Evolutionary conservation across 2,113 vertebrate species (phyloP), one percentile per base, ranked within the genome.

Genomic region (Drymodes brunneopygia): DNA sequence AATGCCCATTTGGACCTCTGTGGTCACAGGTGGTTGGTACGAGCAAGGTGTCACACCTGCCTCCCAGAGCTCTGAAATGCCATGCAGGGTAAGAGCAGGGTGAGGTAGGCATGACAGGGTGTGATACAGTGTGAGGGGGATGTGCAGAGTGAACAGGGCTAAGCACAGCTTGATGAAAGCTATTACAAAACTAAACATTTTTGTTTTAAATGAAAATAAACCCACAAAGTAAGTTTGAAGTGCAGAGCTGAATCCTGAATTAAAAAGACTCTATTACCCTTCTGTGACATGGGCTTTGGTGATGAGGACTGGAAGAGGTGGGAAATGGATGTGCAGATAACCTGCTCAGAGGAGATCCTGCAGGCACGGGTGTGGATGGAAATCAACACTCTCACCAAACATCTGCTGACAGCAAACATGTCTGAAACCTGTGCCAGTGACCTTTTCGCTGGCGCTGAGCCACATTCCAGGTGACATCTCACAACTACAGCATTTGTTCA

Each of bases 1-100:
- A 92, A 92, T 75, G 65, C 48, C 70, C 79, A 35, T 57, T 84
- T 92, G 86, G 65, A 92, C 94, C 47, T 65, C 23, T 28, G 20
- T 72, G 94, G 83, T 81, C 67, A 74, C 1, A 4, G 24, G 60
- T 33, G 3, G 51, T 7, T 81, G 71, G 58, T 66, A 48, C 0
- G 0, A 92, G 47, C 23, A 28, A 64, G 36, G 65, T 67, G 23
- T 51, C 44, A 4, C 50, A 62, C 67, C 58, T 95, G 69, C n/a
- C n/a, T 64, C 60, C 69, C n/a, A 9, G 42, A 44, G 47, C 60
- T 60, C 67, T 60, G 77, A 56, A 42, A 27, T 33, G 38, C 47
- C 38, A 4, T 8, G 0, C 4, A 42, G 54, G 60, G 60, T 29
- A 47, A 17, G 40, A 44, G 36, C 24, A 4, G 51, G 15, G n/a